A percentile compares a stretch with the other conserved stretches of the same genome.
These are phyloP conservation scores for Lomographa bimaculata DNA, from an alignment of 2,888 invertebrate species.

Conservation along the genomic window DNA sequence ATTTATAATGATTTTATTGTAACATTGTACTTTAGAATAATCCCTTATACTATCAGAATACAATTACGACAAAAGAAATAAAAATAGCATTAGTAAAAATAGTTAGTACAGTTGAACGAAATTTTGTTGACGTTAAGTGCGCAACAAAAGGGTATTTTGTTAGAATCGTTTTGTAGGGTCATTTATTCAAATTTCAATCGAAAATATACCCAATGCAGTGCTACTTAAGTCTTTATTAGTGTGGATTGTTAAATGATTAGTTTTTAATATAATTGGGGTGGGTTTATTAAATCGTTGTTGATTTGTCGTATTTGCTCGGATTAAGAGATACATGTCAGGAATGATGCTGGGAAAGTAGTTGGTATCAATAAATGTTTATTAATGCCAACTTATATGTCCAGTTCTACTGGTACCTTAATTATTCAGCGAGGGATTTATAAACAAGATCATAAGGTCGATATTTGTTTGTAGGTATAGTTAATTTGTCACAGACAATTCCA, in stretches of 20 bases:
- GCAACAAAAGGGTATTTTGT: conserved; percentile 62
- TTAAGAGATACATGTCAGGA: conserved; percentile 61
- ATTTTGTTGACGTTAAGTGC: conserved; percentile 67
- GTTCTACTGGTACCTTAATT: too few species aligned
- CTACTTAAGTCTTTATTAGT: too few species aligned
- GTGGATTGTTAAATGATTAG: too few species aligned
- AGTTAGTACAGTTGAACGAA: conserved; percentile 63
- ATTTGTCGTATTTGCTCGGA: conserved; percentile 42
- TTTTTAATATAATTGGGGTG: conserved; percentile 32
- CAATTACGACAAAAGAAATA: conserved; percentile 50
- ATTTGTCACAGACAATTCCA: too few species aligned
- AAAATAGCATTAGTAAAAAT: conserved; percentile 75
- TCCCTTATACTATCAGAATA: conserved; percentile 25
- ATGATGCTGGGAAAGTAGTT: conserved; percentile 34
- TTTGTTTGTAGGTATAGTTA: too few species aligned
- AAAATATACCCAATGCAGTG: too few species aligned
- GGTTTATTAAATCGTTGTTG: conserved; percentile 30
- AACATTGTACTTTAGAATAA: conserved; percentile 19
- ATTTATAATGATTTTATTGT: conserved; percentile 14
- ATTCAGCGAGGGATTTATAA: too few species aligned
- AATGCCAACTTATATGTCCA: too few species aligned
- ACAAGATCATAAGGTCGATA: too few species aligned
- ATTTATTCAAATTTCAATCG: too few species aligned
- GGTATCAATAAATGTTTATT: conserved; percentile 1
- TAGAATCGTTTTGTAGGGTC: conserved; percentile 34